These are phyloP conservation scores for Pedicia rivosa DNA, from an alignment of 2,888 invertebrate genomes.

Conservation along the genomic window DNA sequence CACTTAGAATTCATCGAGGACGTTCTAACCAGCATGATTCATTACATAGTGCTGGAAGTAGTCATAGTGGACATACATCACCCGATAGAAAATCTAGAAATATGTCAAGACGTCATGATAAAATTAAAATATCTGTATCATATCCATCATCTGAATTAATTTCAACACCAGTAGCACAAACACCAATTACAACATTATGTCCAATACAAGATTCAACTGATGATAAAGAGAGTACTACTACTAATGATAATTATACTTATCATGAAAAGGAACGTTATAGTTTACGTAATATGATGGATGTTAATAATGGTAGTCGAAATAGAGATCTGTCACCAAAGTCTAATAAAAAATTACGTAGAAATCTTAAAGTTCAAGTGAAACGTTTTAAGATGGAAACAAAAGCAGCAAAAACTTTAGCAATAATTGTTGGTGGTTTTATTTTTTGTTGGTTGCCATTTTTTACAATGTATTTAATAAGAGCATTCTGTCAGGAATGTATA, in stretches of 20 bases:
- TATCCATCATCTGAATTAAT: slow-evolving; percentile 62
- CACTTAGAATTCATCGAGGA: slow-evolving; percentile 80
- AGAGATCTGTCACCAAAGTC: slow-evolving; percentile 5
- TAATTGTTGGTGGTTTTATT: slow-evolving; percentile 94
- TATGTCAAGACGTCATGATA: slow-evolving; percentile 31
- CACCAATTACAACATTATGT: slow-evolving; percentile 9
- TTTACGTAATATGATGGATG: too few species aligned
- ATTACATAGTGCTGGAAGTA: slow-evolving; percentile 32
- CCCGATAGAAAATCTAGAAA: slow-evolving; percentile 23
- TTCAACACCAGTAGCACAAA: slow-evolving; percentile 19
- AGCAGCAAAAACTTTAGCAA: slow-evolving; percentile 90
- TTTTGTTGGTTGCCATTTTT: slow-evolving; percentile 96
- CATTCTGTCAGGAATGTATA: slow-evolving; percentile 75
- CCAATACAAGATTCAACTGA: neutral
- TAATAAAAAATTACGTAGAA: slow-evolving; percentile 56
- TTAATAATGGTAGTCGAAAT: too few species aligned
- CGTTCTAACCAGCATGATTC: too few species aligned
- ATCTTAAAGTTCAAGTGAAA: slow-evolving; percentile 79
- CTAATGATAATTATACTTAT: neutral
- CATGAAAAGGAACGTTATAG: too few species aligned
- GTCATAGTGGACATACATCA: slow-evolving; percentile 34
- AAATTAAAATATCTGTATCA: slow-evolving; percentile 69
- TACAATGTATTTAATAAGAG: slow-evolving; percentile 81
- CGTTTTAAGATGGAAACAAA: slow-evolving; percentile 91
- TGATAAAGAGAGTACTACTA: neutral